phyloP scores from a whole-genome alignment of 2,797 vertebrate genomes.

The Allenopithecus nigroviridis region DNA sequence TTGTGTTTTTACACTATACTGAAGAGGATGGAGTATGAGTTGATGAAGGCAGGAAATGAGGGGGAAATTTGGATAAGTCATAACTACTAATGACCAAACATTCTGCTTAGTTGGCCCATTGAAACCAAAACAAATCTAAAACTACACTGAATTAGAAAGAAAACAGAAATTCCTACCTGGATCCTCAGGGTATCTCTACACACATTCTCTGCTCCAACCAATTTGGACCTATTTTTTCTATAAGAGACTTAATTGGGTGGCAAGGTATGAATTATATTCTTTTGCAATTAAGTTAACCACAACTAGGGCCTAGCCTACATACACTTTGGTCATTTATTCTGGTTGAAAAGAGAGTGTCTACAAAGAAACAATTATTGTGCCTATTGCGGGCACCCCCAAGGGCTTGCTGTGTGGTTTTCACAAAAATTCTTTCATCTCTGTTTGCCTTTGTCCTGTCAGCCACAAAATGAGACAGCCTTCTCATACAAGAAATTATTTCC shows the following conservation, averaged over 20 bases:
- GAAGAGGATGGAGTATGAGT: not conserved
- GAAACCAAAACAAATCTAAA: slow-evolving; percentile 34
- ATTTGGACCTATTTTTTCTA: not conserved
- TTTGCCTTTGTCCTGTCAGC: not conserved
- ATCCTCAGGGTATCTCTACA: not conserved
- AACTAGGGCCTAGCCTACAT: rapidly evolving
- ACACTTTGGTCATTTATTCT: not conserved
- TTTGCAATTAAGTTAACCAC: not conserved
- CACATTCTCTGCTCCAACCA: not conserved
- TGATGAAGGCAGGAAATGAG: not conserved
- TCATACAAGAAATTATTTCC: not conserved
- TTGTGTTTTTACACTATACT: not conserved
- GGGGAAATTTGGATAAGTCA: not conserved
- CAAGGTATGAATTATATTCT: not conserved
- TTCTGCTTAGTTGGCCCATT: not conserved
- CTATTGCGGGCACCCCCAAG: no score
- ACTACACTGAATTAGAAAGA: not conserved
- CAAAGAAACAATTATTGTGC: not conserved
- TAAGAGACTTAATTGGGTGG: not conserved
- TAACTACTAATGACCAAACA: not conserved
- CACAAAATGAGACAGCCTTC: not conserved
- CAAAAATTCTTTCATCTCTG: not conserved
- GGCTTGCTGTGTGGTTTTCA: not conserved
- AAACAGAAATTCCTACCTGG: not conserved
- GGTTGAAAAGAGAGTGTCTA: not conserved